These are phyloP conservation scores for Gallinago jamesoni DNA, from an alignment of 2,113 vertebrate genomes.

Conservation along the genomic window DNA sequence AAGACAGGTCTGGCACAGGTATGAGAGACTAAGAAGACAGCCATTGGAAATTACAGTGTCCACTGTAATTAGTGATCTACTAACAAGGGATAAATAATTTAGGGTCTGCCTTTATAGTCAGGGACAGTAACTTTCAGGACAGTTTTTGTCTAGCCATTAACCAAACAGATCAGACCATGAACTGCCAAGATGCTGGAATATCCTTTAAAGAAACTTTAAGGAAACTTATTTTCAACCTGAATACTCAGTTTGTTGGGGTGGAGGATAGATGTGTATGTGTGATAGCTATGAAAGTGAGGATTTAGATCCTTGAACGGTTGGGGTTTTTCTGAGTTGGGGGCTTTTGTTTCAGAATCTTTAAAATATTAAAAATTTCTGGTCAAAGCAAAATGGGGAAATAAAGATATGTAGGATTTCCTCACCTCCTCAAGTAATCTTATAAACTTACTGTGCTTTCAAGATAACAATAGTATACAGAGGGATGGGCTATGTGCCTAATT, in stretches of 20 bases:
- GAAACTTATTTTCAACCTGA: not conserved
- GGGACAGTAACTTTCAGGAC: not conserved
- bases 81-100: not conserved
- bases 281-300: not conserved
- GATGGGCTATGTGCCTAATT: not conserved
- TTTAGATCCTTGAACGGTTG: fast-evolving
- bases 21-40: not conserved
- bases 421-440: not conserved
- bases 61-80: not conserved
- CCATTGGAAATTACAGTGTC: not conserved
- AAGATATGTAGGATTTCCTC: not conserved
- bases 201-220: not conserved
- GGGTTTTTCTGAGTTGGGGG: fast-evolving
- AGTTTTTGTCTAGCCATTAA: not conserved
- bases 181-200: not conserved
- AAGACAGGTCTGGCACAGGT: not conserved
- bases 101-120: not conserved
- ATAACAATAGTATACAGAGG: not conserved
- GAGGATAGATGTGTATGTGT: fast-evolving
- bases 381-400: not conserved
- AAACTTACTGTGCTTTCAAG: not conserved
- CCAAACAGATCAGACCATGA: not conserved
- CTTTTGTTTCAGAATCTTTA: not conserved
- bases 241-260: fast-evolving
- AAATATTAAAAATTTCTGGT: not conserved